phyloP scores from a whole-genome alignment of 2,797 vertebrate genomes.

The Pachyuromys duprasi region DNA sequence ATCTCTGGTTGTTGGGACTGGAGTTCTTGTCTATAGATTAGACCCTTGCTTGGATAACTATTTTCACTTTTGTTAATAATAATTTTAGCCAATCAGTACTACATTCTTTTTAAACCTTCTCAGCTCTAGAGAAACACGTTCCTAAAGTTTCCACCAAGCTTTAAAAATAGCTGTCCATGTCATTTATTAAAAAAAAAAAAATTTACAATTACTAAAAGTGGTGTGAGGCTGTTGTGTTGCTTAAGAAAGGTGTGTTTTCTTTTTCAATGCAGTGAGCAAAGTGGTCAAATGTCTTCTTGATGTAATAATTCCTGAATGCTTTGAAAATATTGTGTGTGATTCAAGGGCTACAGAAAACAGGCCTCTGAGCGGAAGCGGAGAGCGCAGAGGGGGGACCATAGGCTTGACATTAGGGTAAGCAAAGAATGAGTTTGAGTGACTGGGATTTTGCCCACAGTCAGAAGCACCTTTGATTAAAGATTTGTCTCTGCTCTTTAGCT shows the following conservation, averaged over 20 bases:
- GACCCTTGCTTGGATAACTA: not conserved
- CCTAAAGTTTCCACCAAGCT: slow-evolving; percentile 7
- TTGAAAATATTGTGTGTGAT: not conserved
- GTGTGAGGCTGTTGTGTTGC: not conserved
- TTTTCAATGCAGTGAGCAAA: not conserved
- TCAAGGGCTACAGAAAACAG: not conserved
- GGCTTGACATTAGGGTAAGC: not conserved
- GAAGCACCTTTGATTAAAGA: not conserved
- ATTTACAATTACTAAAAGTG: slow-evolving; percentile 24
- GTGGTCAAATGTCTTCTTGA: slow-evolving; percentile 44
- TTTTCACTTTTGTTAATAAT: slow-evolving; percentile 30
- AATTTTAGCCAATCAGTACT: slow-evolving; percentile 3
- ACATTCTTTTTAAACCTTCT: not conserved
- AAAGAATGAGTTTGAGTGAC: not conserved
- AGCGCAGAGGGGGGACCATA: not conserved
- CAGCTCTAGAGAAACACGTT: slow-evolving; percentile 40
- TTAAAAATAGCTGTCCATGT: slow-evolving; percentile 33
- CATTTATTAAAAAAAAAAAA: too few species aligned
- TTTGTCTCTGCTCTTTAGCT: not conserved
- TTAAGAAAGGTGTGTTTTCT: not conserved
- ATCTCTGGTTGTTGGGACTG: not conserved
- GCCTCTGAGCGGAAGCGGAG: not conserved
- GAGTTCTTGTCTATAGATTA: not conserved
- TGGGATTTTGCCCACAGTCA: slow-evolving; percentile 3
- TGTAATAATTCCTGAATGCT: slow-evolving; percentile 13